Conservation (phyloP, 2,113 vertebrate species). For the Mugil cephalus region DNA sequence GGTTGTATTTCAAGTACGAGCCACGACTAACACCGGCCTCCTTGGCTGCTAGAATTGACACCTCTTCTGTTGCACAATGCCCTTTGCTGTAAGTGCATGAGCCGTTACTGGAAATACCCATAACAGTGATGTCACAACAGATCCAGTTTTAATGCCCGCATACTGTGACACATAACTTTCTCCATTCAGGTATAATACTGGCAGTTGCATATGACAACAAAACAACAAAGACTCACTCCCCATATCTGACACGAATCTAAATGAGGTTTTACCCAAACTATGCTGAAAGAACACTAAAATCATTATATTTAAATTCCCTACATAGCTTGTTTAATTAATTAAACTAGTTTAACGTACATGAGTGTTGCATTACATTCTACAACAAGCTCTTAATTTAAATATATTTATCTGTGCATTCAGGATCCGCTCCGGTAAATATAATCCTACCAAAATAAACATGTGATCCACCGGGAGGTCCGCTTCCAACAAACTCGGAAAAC, state of each 20-base stretch:
- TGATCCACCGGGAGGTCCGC: too few relatives aligned
- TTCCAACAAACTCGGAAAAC: neutral
- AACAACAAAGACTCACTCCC: neutral
- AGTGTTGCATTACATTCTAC: too few relatives aligned
- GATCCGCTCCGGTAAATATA: neutral
- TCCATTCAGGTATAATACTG: constrained; percentile 1
- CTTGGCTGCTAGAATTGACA: neutral
- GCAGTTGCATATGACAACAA: neutral
- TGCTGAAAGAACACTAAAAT: neutral
- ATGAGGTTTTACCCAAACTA: neutral
- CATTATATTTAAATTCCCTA: neutral
- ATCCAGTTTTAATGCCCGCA: constrained; percentile 54
- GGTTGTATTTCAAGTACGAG: neutral
- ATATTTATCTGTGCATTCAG: too few relatives aligned
- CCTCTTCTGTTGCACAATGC: constrained; percentile 21
- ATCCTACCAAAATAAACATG: neutral
- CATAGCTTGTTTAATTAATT: neutral
- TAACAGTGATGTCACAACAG: constrained; percentile 43
- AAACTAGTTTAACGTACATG: neutral
- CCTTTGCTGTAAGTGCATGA: constrained; percentile 3
- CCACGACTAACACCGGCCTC: too few relatives aligned
- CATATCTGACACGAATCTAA: neutral
- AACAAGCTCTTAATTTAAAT: too few relatives aligned
- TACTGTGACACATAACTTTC: constrained; percentile 28
- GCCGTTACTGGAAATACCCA: constrained; percentile 57